Percentiles rank a stretch among this genome's conserved stretches.
These are phyloP conservation scores for Hypomecis punctinalis DNA, from an alignment of 2,888 invertebrate genomes.

Conservation along the genomic window DNA sequence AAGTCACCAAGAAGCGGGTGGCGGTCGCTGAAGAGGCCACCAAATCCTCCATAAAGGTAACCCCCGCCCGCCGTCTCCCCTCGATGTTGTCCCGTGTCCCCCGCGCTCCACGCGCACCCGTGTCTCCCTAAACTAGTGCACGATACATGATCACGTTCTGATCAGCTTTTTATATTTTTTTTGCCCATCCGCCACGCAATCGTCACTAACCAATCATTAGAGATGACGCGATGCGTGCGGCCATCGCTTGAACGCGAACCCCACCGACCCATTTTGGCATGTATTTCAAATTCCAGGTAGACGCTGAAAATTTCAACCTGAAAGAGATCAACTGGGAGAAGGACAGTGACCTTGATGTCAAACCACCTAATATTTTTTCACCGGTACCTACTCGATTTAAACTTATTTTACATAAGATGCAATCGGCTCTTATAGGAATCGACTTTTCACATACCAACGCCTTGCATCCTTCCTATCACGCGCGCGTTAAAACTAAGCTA, in stretches of 20 bases:
- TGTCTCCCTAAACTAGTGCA: slow-evolving; percentile 36
- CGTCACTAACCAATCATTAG: slow-evolving; percentile 32
- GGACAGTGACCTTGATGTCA: slow-evolving; percentile 68
- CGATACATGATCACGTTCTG: slow-evolving; percentile 38
- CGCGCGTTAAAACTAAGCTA: background rate
- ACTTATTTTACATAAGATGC: slow-evolving; percentile 1
- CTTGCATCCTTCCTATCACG: slow-evolving; percentile 33
- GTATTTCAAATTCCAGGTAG: slow-evolving; percentile 76
- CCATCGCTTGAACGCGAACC: slow-evolving; percentile 4
- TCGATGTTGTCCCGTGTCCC: slow-evolving; percentile 5
- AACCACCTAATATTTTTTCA: slow-evolving; percentile 58
- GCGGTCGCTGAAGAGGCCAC: slow-evolving; percentile 67
- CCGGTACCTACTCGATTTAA: slow-evolving; percentile 61
- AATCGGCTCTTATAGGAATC: slow-evolving; percentile 8
- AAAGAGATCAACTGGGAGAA: slow-evolving; percentile 67
- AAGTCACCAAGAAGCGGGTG: slow-evolving; percentile 73
- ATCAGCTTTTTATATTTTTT: slow-evolving; percentile 64
- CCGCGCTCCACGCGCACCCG: slow-evolving; percentile 3
- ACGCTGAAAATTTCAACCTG: slow-evolving; percentile 69
- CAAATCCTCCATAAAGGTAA: slow-evolving; percentile 72
- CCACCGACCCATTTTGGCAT: slow-evolving; percentile 66
- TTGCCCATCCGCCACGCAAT: slow-evolving; percentile 49
- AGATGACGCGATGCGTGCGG: background rate
- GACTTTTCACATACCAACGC: slow-evolving; percentile 19
- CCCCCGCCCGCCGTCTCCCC: background rate